Percentiles rank a stretch among this genome's conserved stretches.
Evolutionary conservation across 2,113 vertebrate genomes (phyloP).

Genomic region (Mesoclemmys tuberculata): DNA sequence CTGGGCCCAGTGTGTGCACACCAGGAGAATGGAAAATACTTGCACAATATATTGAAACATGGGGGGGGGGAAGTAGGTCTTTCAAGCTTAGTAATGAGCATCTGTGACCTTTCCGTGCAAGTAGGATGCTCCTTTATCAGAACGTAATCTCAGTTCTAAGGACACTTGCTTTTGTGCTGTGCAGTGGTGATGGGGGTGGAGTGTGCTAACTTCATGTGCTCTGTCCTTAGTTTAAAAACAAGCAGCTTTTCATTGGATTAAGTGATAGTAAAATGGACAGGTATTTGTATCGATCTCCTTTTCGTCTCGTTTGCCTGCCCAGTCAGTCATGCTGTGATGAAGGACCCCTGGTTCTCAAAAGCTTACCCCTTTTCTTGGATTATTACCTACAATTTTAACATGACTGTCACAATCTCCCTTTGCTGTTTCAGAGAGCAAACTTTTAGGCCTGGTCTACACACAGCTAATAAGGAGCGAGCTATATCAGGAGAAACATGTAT

Average conservation of each 20-base stretch:
- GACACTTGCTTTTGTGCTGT: background rate
- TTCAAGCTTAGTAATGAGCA: background rate
- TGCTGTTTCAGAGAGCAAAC: background rate
- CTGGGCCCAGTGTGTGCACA: background rate
- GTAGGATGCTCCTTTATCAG: constrained; percentile 16
- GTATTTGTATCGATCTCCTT: fast-evolving
- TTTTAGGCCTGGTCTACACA: background rate
- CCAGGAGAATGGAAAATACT: fast-evolving
- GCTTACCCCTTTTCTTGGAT: background rate
- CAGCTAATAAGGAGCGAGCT: background rate
- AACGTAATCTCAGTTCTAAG: fast-evolving
- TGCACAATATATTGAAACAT: background rate
- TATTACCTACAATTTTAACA: background rate
- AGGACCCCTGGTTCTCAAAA: background rate
- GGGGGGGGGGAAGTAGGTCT: background rate
- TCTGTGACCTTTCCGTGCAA: background rate
- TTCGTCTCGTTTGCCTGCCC: background rate
- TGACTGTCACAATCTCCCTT: background rate
- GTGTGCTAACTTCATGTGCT: background rate
- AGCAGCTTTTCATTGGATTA: background rate
- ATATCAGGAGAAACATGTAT: background rate
- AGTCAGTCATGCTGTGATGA: background rate
- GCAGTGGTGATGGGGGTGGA: background rate
- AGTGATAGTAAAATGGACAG: background rate
- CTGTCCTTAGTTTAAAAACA: background rate